A percentile compares a stretch with the other conserved stretches of the same genome.
Evolutionary conservation across 2,888 invertebrate species (phyloP).

Genomic region (Drosophila anomalipes): DNA sequence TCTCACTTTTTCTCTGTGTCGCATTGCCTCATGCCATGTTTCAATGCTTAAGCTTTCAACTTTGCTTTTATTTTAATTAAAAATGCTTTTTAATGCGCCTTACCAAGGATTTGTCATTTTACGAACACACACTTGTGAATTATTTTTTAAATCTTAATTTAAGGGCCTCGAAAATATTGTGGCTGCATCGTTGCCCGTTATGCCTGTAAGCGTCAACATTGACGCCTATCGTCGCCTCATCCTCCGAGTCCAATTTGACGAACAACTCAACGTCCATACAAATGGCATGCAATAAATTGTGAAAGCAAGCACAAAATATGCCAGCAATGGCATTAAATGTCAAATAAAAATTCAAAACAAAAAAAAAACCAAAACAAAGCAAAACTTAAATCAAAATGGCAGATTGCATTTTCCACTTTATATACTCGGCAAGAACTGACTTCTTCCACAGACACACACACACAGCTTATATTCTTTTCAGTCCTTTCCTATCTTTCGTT

Average conservation of each 20-base stretch:
- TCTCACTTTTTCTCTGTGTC: background rate
- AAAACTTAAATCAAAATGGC: slow-evolving; percentile 57
- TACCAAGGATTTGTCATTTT: slow-evolving; percentile 43
- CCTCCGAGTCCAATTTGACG: background rate
- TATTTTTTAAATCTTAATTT: slow-evolving; percentile 33
- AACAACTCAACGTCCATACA: slow-evolving; percentile 12
- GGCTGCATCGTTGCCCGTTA: slow-evolving; percentile 1
- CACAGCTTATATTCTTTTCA: background rate
- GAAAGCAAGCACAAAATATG: slow-evolving; percentile 63
- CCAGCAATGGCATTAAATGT: slow-evolving; percentile 77
- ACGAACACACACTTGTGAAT: slow-evolving; percentile 3
- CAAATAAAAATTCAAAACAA: slow-evolving; percentile 78
- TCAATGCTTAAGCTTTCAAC: slow-evolving; percentile 62
- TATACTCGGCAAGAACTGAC: background rate
- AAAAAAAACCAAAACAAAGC: slow-evolving; percentile 12
- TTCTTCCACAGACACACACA: background rate
- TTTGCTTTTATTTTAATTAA: slow-evolving; percentile 80
- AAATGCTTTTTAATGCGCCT: slow-evolving; percentile 77
- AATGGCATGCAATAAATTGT: slow-evolving; percentile 69
- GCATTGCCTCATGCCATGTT: slow-evolving; percentile 44
- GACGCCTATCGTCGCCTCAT: slow-evolving; percentile 19
- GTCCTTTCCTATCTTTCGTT: background rate
- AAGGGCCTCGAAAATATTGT: slow-evolving; percentile 12
- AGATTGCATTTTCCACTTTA: slow-evolving; percentile 34
- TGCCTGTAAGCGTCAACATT: slow-evolving; percentile 32